Conservation (phyloP, 2,113 vertebrate genomes). For the Myotis lucifugus region DNA sequence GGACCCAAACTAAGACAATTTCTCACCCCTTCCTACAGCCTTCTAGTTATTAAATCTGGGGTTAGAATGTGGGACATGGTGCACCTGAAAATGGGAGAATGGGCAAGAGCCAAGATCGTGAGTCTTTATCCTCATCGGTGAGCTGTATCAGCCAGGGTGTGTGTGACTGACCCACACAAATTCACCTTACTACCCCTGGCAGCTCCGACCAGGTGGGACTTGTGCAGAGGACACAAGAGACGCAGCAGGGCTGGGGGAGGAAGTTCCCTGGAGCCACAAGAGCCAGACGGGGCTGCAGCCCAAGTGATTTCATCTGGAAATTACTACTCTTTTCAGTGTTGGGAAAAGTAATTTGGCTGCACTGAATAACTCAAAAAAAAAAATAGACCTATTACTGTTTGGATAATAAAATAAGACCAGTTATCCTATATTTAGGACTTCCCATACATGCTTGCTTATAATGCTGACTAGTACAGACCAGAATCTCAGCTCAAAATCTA, state of each 20-base stretch:
- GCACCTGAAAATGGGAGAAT: neutral
- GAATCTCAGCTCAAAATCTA: conserved; percentile 46
- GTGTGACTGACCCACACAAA: neutral
- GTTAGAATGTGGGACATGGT: neutral
- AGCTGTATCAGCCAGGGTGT: neutral
- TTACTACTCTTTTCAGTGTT: neutral
- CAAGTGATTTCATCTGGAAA: neutral
- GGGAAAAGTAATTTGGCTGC: neutral
- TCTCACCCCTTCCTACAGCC: neutral
- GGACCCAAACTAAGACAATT: neutral
- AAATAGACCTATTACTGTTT: neutral
- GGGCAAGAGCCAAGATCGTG: neutral
- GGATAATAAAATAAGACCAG: conserved; percentile 41
- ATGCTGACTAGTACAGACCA: neutral
- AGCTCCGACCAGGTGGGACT: neutral
- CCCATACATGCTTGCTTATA: neutral
- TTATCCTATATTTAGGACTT: conserved; percentile 31
- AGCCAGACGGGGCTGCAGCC: neutral
- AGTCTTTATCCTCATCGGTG: neutral
- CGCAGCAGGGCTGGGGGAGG: neutral
- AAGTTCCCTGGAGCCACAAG: neutral
- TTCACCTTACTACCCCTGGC: neutral
- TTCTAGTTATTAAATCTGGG: neutral
- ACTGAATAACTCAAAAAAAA: neutral
- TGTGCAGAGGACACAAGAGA: neutral